Base-by-base conservation (phyloP, 2,797 vertebrate genomes). In the Cryptoprocta ferox region DNA sequence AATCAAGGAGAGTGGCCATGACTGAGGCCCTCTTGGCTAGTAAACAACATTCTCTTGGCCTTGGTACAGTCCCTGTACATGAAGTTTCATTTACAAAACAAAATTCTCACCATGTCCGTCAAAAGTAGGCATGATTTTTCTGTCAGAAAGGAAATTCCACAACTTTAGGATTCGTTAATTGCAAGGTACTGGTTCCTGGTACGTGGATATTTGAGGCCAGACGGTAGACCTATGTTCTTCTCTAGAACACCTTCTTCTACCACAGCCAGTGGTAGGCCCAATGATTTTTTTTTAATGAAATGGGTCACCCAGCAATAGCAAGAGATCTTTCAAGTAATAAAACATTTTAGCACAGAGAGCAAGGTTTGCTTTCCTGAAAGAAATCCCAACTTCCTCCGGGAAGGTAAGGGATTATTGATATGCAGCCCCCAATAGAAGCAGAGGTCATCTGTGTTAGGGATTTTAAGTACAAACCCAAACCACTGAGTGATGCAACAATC, bases 81-180 rank as follows among this genome's bases (percentile, higher is more conserved):
- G 12, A 68, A 73, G 13, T 21, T 80, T 80, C 71, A 79, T 53
- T 48, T 48, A 82, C 35, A 82, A 30, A 80, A 6, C 48, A 89
- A 94, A 45, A 19, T 94, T 76, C 35, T 87, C 12, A 89, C 3
- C 18, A 53, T 32, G 82, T 71, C 30, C 68, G 15, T 92, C 13
- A 95, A 96, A 82, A 71, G 26, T 26, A 91, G 50, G 79, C 53
- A 71, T 7, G 71, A 89, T 37, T 92, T 56, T 88, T 76, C 75
- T 48, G 39, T 80, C 5, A 80, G 37, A 37, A 81, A 16, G 37
- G 42, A 93, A 26, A 90, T 79, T n/a, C 26, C n/a, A 82, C 10
- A 91, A 87, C 45, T 5, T 70, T 68, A 35, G 24, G 63, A 32
- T 80, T 39, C 86, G 83, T 37, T 88, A 70, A 24, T 1, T 70